Evolutionary conservation across 1,140 invertebrate genomes (phyloP).

Genomic region (Drosophila murphyi): DNA sequence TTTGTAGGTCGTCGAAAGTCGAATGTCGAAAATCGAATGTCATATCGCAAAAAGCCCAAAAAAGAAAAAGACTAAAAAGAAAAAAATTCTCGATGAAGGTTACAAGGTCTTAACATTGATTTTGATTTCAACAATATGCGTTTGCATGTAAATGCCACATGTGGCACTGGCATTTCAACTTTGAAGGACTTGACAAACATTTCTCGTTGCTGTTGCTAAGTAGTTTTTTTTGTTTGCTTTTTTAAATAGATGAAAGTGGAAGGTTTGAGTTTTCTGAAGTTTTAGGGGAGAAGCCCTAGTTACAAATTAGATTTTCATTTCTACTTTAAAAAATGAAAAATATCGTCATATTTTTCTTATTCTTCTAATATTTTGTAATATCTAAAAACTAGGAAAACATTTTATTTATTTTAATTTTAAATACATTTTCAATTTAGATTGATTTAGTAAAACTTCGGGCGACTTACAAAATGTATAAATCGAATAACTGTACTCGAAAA

Average conservation of each 20-base stretch:
- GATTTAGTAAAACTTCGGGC: too few relatives aligned
- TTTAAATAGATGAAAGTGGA: neutral
- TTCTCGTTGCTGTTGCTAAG: neutral
- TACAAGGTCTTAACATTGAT: constrained; percentile 61
- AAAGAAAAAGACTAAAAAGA: constrained; percentile 11
- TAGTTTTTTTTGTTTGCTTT: neutral
- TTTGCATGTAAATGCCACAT: constrained; percentile 15
- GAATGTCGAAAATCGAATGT: constrained; percentile 55
- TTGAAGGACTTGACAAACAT: constrained; percentile 37
- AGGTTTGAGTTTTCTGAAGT: too few relatives aligned
- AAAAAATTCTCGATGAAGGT: constrained; percentile 32
- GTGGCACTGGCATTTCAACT: constrained; percentile 32
- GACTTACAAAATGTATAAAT: neutral
- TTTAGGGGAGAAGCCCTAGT: too few relatives aligned
- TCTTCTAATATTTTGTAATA: too few relatives aligned
- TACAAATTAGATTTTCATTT: too few relatives aligned
- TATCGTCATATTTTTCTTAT: too few relatives aligned
- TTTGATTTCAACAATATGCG: constrained; percentile 50
- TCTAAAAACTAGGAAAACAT: too few relatives aligned
- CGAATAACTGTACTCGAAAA: neutral
- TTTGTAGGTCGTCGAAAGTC: constrained; percentile 58
- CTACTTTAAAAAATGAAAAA: too few relatives aligned
- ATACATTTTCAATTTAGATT: too few relatives aligned
- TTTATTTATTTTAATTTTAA: too few relatives aligned
- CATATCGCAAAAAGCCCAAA: constrained; percentile 35